A percentile compares a stretch with the other conserved stretches of the same genome.
Conservation (phyloP, 2,797 vertebrate genomes). For the Notamacropus eugenii region DNA sequence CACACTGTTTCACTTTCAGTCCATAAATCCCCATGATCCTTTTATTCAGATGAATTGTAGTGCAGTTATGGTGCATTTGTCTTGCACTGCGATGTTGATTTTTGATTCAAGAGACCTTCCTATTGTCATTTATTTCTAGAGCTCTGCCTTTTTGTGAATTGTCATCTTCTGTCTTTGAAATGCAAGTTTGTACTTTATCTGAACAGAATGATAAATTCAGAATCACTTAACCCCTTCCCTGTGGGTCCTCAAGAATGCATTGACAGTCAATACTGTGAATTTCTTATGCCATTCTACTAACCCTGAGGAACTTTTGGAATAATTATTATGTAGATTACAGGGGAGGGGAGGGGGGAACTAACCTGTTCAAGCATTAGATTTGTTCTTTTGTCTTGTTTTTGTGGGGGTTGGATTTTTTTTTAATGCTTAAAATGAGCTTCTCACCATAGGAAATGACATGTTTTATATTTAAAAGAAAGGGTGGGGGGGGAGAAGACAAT, state of each 20-base stretch:
- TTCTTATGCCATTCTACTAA: not conserved
- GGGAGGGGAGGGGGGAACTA: not conserved
- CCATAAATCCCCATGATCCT: not conserved
- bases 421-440: not conserved
- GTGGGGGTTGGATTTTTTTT: not conserved
- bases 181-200: not conserved
- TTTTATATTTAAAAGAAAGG: not conserved
- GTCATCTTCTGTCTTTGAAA: not conserved
- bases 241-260: not conserved
- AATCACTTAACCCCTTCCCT: not conserved
- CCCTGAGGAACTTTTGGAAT: not conserved
- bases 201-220: not conserved
- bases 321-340: not conserved
- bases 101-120: not conserved
- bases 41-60: not conserved
- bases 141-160: not conserved
- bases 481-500: not conserved
- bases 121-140: not conserved
- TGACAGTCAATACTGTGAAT: not conserved
- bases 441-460: not conserved
- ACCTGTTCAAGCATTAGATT: not conserved
- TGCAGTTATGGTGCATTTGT: not conserved
- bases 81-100: not conserved
- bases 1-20: not conserved
- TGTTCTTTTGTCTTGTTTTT: not conserved